These are phyloP conservation scores for Phaetusa simplex DNA, from an alignment of 2,113 vertebrate genomes.

Conservation along the genomic window DNA sequence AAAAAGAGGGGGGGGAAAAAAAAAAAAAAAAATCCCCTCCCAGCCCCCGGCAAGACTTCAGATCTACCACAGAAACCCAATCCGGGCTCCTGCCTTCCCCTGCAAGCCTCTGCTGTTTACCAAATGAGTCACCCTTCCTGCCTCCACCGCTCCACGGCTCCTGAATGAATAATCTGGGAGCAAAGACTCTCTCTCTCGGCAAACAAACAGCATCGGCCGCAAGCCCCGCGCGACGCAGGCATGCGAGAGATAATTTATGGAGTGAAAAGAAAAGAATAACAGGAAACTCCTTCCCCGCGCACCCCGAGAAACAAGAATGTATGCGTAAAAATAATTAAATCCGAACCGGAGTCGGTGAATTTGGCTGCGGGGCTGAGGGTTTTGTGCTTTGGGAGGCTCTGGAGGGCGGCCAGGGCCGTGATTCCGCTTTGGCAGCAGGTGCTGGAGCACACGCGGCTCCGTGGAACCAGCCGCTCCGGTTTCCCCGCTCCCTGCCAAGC, in stretches of 20 bases:
- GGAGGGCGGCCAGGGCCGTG: conserved; percentile 3
- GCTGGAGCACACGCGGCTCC: background rate
- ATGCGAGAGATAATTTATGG: conserved; percentile 3
- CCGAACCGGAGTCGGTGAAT: background rate
- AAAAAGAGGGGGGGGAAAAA: too few species aligned
- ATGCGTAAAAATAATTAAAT: background rate
- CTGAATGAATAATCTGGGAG: conserved; percentile 55
- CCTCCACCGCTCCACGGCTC: conserved; percentile 16
- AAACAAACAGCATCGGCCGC: conserved; percentile 28
- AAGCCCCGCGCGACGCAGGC: background rate
- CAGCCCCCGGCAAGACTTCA: background rate
- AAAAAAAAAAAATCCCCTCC: background rate
- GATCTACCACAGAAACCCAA: background rate
- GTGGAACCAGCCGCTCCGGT: background rate
- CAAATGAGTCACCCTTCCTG: conserved; percentile 69
- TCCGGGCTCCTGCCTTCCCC: background rate
- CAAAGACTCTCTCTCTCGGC: background rate
- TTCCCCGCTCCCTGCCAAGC: background rate
- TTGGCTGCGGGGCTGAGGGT: background rate
- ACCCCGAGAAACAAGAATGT: background rate
- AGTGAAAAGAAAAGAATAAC: conserved; percentile 6
- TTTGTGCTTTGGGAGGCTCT: conserved; percentile 17
- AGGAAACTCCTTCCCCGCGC: conserved; percentile 38
- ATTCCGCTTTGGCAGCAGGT: too few species aligned
- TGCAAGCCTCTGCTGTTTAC: conserved; percentile 52